phyloP scores from a whole-genome alignment of 2,888 invertebrate species.

The Troilus luridus region DNA sequence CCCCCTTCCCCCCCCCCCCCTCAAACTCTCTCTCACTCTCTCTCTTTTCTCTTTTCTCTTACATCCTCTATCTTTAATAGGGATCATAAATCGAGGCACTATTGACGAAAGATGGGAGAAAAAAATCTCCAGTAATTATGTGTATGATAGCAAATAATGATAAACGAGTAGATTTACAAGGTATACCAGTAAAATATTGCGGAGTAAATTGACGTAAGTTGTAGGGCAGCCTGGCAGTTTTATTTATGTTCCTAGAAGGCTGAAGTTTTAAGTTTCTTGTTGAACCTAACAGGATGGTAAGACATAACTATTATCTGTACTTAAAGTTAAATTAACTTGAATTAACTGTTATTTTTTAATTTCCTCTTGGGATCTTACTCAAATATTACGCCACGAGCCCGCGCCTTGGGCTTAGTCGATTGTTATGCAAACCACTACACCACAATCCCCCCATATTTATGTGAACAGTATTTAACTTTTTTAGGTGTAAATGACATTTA shows the following conservation, averaged over 20 bases:
- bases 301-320: too few species aligned
- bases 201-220: not conserved
- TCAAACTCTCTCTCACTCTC: not conserved
- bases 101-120: not conserved
- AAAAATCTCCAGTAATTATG: slow-evolving; percentile 7
- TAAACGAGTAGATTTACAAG: slow-evolving; percentile 32
- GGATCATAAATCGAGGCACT: not conserved
- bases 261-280: not conserved
- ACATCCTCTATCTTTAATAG: slow-evolving; percentile 43
- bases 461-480: too few species aligned
- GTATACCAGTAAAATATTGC: not conserved
- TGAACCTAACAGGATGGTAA: not conserved
- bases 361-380: too few species aligned
- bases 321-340: too few species aligned
- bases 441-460: too few species aligned
- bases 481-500: too few species aligned
- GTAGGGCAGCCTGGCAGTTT: not conserved
- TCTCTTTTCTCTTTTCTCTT: not conserved
- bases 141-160: slow-evolving; percentile 41
- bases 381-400: too few species aligned
- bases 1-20: not conserved
- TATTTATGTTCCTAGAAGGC: not conserved
- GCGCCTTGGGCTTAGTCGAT: too few species aligned
- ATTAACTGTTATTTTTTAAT: too few species aligned
- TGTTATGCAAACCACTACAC: too few species aligned